Evolutionary conservation across 1,140 invertebrate genomes (phyloP), one percentile per base, ranked within the genome.

Genomic region (Sminthurides bifidus): DNA sequence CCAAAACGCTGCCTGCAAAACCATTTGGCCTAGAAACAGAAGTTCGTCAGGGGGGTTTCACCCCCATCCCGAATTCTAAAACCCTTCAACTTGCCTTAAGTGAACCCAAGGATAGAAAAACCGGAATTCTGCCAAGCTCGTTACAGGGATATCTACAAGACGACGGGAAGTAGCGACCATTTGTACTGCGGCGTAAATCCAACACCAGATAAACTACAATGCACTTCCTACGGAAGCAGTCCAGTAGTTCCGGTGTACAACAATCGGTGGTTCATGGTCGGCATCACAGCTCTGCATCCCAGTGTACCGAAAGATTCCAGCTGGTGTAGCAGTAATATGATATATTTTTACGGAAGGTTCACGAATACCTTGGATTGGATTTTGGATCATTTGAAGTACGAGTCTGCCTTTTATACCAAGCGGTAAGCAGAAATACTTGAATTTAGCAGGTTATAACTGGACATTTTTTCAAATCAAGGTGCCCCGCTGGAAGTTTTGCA

Each of bases 311-410:
- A 26, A 5, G 43, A 30, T 2, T 17, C n/a, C 17, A 23, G 14
- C 38, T 48, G 53, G 43, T 55, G 53, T 19, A 40, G 43, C 17
- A 6, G 8, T 1, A 43, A 41, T 14, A 50, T 41, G 14, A 5
- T 49, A 8, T 56, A 49, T n/a, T 30, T 56, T 33, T 50, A 49
- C 19, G 54, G 35, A 21, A 17, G 38, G 40, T 5, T 56, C 10
- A 21, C 24, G 6, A 21, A 37, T 37, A 17, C 35, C 24, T 14
- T 56, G 0, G 54, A 49, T 41, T 56, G 53, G 49, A 43, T 57
- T 31, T 27, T 44, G 15, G 12, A 37, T n/a, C 51, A 52, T 35
- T n/a, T n/a, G n/a, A n/a, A n/a, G n/a, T n/a, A n/a, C n/a, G n/a
- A n/a, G n/a, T n/a, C n/a, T n/a, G n/a, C n/a, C n/a, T n/a, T n/a